Evolutionary conservation across 2,113 vertebrate species (phyloP).

Genomic region (Buteo buteo): DNA sequence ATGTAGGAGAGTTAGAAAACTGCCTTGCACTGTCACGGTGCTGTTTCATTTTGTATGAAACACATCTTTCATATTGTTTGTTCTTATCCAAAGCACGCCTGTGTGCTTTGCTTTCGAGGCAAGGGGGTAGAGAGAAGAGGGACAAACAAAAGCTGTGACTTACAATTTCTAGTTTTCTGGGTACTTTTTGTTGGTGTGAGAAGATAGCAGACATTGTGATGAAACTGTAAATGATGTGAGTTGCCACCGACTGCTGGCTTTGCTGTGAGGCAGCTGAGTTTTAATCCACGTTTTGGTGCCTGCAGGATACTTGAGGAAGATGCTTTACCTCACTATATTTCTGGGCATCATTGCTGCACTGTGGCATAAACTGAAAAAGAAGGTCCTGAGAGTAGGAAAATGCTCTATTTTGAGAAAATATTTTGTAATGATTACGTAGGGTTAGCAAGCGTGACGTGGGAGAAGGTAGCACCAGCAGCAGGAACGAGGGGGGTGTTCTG

Average conservation of each 20-base stretch:
- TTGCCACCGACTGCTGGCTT: neutral
- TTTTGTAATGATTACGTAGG: neutral
- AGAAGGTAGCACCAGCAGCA: neutral
- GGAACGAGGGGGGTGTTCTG: neutral
- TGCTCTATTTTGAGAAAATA: neutral
- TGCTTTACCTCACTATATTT: neutral
- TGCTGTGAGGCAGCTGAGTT: neutral
- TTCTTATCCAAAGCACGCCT: neutral
- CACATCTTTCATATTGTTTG: neutral
- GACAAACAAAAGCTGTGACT: neutral
- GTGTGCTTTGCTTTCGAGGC: neutral
- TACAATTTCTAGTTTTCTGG: neutral
- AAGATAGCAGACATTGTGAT: neutral
- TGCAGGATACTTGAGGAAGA: neutral
- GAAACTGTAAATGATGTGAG: neutral
- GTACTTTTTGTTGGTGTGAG: neutral
- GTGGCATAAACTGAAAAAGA: neutral
- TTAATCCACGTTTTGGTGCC: neutral
- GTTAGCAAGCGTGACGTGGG: neutral
- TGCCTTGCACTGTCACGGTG: neutral
- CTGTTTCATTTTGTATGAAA: conserved; percentile 10
- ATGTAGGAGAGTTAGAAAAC: conserved; percentile 38
- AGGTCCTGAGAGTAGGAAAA: neutral
- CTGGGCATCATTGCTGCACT: neutral
- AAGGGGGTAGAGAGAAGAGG: neutral